phyloP scores from a whole-genome alignment of 2,797 vertebrate genomes.

The Vultur gryphus region DNA sequence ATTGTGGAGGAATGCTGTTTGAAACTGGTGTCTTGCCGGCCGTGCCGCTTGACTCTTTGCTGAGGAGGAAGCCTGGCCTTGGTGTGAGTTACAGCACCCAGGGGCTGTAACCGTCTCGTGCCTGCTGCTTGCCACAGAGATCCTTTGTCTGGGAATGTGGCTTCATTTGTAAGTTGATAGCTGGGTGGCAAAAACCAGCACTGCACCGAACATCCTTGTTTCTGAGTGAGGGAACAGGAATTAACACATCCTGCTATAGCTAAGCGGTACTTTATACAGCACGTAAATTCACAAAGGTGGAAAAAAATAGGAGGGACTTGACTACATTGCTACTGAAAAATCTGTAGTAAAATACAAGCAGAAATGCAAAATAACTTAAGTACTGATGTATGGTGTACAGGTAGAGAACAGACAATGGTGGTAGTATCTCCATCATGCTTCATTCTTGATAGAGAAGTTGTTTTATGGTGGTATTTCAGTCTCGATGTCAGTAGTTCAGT shows the following conservation, averaged over 20 bases:
- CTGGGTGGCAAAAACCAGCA: no score
- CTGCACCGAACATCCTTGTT: no score
- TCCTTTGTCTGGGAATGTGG: not conserved
- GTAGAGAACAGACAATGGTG: not conserved
- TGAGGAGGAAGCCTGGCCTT: not conserved
- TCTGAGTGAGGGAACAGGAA: not conserved
- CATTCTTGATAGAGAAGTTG: not conserved
- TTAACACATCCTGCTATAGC: not conserved
- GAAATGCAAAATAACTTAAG: not conserved
- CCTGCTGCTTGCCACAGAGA: not conserved
- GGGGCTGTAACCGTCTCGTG: no score
- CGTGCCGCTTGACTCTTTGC: no score
- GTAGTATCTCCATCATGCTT: not conserved
- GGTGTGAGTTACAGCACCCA: not conserved
- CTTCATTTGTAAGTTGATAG: not conserved
- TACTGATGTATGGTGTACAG: not conserved
- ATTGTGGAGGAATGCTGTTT: rapidly evolving
- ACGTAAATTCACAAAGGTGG: not conserved
- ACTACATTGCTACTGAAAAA: not conserved
- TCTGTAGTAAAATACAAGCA: not conserved
- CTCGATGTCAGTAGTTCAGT: not conserved
- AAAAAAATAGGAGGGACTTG: not conserved
- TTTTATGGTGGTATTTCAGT: not conserved
- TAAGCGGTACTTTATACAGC: not conserved
- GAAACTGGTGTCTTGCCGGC: not conserved